Conservation (phyloP, 2,888 invertebrate species). For the Harpalus rufipes region DNA sequence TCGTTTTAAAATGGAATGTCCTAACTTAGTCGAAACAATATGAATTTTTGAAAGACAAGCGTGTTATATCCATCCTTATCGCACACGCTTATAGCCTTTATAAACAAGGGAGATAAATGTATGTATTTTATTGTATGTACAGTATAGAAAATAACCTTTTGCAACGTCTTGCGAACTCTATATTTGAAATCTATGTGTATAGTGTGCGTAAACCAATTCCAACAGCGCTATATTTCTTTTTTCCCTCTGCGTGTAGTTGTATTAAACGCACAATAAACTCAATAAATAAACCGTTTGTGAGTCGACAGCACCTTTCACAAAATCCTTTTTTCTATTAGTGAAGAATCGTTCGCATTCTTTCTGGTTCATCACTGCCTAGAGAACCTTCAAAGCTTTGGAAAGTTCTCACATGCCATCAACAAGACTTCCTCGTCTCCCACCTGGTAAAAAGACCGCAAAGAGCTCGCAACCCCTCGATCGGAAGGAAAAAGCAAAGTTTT, state of each 20-base stretch:
- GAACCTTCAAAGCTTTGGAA: constrained; percentile 15
- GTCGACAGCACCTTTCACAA: background rate
- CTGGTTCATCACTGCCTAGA: background rate
- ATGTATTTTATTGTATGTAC: too few species aligned
- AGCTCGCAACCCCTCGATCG: constrained; percentile 23
- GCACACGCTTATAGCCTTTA: too few species aligned
- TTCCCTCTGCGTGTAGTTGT: background rate
- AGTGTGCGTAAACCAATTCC: too few species aligned
- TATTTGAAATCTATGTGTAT: too few species aligned
- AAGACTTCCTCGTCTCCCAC: background rate
- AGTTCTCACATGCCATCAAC: constrained; percentile 22
- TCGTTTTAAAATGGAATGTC: too few species aligned
- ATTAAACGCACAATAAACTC: background rate
- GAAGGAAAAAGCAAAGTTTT: constrained; percentile 60
- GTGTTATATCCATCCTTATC: too few species aligned
- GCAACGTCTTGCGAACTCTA: too few species aligned
- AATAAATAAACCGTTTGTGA: background rate
- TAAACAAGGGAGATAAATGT: too few species aligned
- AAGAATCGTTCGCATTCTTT: background rate
- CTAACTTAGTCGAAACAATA: too few species aligned
- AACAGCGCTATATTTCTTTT: too few species aligned
- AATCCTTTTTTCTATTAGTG: constrained; percentile 6
- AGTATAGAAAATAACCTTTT: too few species aligned
- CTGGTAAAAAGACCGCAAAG: constrained; percentile 25
- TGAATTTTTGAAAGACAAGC: too few species aligned